Conservation (phyloP, 2,888 invertebrate genomes). For the Drosophila percnosoma region DNA sequence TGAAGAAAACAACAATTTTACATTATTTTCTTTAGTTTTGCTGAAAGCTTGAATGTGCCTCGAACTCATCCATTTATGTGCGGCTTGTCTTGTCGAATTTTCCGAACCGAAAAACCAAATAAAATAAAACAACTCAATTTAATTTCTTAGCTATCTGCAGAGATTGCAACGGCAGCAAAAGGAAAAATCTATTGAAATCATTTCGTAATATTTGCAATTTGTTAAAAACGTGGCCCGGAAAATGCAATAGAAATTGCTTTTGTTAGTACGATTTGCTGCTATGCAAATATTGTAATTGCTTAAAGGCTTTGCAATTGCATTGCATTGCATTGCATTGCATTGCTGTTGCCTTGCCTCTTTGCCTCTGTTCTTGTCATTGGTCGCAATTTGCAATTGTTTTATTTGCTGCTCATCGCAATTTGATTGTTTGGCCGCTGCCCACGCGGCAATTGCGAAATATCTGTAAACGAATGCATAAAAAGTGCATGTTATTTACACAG, state of each 20-base stretch:
- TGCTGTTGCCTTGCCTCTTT: not conserved
- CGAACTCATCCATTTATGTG: constrained; percentile 36
- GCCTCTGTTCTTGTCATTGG: constrained; percentile 10
- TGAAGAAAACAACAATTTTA: constrained; percentile 49
- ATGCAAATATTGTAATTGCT: constrained; percentile 72
- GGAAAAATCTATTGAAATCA: constrained; percentile 63
- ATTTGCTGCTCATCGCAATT: constrained; percentile 55
- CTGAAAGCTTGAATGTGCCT: constrained; percentile 24
- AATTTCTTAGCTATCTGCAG: constrained; percentile 49
- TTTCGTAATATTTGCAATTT: constrained; percentile 76
- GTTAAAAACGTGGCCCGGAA: constrained; percentile 67
- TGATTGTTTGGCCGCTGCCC: constrained; percentile 37
- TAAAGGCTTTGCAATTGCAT: constrained; percentile 48
- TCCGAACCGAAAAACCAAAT: constrained; percentile 26
- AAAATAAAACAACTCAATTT: constrained; percentile 69
- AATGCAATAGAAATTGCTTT: constrained; percentile 42
- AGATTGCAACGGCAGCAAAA: constrained; percentile 43
- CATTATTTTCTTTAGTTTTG: constrained; percentile 59
- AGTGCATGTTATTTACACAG: constrained; percentile 45
- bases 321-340: constrained; percentile 27
- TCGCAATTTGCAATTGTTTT: constrained; percentile 50
- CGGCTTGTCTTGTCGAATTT: constrained; percentile 43
- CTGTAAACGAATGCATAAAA: constrained; percentile 14
- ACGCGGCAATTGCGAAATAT: constrained; percentile 60
- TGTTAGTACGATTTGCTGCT: constrained; percentile 23